These are phyloP conservation scores for Xiphophorus birchmanni DNA, from an alignment of 2,797 vertebrate species.

Conservation along the genomic window DNA sequence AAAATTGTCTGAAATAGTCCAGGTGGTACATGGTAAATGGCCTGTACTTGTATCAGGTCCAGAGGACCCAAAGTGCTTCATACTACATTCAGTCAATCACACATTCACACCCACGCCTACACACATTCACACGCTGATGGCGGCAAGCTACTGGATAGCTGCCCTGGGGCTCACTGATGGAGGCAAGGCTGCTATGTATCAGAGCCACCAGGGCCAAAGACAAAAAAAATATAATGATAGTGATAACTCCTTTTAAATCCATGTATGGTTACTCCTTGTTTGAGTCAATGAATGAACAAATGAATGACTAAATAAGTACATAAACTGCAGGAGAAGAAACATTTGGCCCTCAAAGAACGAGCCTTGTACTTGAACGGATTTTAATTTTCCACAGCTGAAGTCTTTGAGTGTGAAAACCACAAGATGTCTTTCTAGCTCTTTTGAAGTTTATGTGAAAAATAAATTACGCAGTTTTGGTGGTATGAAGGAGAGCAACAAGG, in stretches of 20 bases:
- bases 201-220: neutral
- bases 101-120: too few species aligned
- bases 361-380: neutral
- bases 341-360: neutral
- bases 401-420: neutral
- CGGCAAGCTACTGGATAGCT: too few species aligned
- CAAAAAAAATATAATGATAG: neutral
- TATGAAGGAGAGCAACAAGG: neutral
- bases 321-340: neutral
- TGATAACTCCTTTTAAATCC: neutral
- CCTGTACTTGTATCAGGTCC: too few species aligned
- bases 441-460: slow-evolving; percentile 1
- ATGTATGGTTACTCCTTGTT: neutral
- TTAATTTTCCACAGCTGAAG: neutral
- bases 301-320: neutral
- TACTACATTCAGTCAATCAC: too few species aligned
- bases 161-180: too few species aligned
- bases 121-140: too few species aligned
- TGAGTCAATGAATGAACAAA: neutral
- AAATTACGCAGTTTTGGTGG: neutral
- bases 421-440: neutral
- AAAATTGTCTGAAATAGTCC: neutral
- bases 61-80: too few species aligned
- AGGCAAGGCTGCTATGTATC: too few species aligned
- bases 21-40: neutral